Conservation (phyloP, 37 sponge, comb jelly and placozoan genomes). For the Geodia barretti region DNA sequence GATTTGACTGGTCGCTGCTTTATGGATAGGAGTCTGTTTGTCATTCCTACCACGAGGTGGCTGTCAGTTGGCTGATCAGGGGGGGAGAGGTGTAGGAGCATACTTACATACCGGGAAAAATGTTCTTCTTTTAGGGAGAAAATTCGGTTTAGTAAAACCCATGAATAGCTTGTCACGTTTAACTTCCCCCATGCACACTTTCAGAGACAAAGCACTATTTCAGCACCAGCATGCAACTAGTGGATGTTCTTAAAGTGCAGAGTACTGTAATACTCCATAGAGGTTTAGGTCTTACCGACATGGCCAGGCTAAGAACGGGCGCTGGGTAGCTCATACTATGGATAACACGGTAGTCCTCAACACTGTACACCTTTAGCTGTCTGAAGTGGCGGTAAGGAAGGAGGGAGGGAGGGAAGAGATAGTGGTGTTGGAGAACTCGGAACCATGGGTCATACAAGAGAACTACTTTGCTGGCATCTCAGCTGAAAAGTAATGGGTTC, state of each 20-base stretch:
- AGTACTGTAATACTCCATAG: no score
- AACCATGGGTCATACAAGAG: no score
- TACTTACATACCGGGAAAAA: not conserved
- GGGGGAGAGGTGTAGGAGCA: conserved; percentile 1
- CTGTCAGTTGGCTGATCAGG: conserved; percentile 77
- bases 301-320: conserved; percentile 82
- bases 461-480: no score
- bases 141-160: no score
- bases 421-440: not conserved
- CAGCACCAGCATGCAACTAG: not conserved
- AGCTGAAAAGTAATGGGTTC: no score
- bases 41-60: conserved; percentile 94
- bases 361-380: conserved; percentile 92
- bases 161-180: no score
- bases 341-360: conserved; percentile 82
- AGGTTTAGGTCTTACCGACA: conserved; percentile 89
- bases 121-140: no score
- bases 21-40: conserved; percentile 80
- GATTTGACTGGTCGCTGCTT: conserved; percentile 15
- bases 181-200: no score
- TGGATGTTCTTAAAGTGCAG: no score
- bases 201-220: no score
- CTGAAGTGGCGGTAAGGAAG: no score
- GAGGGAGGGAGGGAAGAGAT: no score
- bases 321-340: conserved; percentile 90